Conservation (phyloP, 1,140 invertebrate genomes). For the Chlorops oryzae region DNA sequence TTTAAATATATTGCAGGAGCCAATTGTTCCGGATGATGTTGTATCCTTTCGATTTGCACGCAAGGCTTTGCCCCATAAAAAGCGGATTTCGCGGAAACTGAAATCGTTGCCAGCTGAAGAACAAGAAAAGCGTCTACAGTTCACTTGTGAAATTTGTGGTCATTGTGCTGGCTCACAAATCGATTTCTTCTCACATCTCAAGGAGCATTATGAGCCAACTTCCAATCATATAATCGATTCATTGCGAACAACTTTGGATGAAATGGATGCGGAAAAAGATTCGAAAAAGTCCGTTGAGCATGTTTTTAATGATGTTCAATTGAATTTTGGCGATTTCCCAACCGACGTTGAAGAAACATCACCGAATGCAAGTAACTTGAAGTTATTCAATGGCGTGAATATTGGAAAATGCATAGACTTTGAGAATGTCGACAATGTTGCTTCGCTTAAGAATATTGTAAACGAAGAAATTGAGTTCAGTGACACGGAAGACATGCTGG, state of each 20-base stretch:
- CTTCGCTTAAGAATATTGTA: conserved; percentile 7
- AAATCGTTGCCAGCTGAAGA: conserved; percentile 46
- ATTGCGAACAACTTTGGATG: conserved; percentile 43
- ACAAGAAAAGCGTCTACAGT: conserved; percentile 32
- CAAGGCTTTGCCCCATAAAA: conserved; percentile 52
- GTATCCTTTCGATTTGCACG: too few relatives aligned
- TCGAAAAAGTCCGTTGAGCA: conserved; percentile 11
- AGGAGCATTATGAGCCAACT: conserved; percentile 66
- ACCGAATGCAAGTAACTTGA: conserved; percentile 12
- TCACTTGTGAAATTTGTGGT: conserved; percentile 64
- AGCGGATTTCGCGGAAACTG: conserved; percentile 53
- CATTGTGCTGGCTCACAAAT: conserved; percentile 59
- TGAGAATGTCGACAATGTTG: conserved; percentile 7
- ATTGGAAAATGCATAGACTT: conserved; percentile 8
- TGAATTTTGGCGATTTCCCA: conserved; percentile 37
- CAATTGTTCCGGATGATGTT: conserved; percentile 1
- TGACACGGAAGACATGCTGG: conserved; percentile 76
- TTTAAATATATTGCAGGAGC: conserved; percentile 3
- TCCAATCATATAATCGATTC: conserved; percentile 40
- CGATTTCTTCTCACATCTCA: conserved; percentile 69
- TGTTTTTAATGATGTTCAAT: conserved; percentile 37
- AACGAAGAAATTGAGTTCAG: conserved; percentile 59
- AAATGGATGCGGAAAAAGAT: conserved; percentile 7
- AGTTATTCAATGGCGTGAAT: neutral
- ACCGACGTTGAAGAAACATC: conserved; percentile 5